Conservation (phyloP, 2,888 invertebrate genomes). For the Ferdinandea cuprea region DNA sequence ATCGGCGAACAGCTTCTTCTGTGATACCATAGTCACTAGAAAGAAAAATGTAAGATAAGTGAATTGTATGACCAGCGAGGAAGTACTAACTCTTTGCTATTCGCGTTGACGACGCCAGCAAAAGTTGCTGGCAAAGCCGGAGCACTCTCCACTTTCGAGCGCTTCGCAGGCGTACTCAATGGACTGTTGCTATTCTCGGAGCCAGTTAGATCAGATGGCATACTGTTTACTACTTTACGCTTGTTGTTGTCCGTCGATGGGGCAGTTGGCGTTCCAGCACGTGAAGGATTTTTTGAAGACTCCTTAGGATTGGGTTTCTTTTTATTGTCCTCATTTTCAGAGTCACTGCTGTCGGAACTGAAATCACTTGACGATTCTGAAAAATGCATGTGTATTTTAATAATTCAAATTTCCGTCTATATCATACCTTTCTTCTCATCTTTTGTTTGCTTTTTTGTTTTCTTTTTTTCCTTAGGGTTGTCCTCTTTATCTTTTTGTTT, state of each 20-base stretch:
- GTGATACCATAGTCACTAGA: conserved; percentile 94
- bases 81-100: conserved; percentile 81
- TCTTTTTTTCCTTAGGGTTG: conserved; percentile 85
- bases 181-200: conserved; percentile 83
- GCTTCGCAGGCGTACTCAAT: conserved; percentile 81
- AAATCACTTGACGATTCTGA: conserved; percentile 88
- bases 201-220: conserved; percentile 82
- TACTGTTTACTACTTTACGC: conserved; percentile 80
- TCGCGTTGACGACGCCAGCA: conserved; percentile 80
- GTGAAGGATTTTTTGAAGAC: conserved; percentile 82
- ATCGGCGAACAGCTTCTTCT: conserved; percentile 96
- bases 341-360: conserved; percentile 88
- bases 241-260: conserved; percentile 78
- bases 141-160: conserved; percentile 79
- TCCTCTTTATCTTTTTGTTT: conserved; percentile 86
- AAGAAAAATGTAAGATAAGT: conserved; percentile 75
- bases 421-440: conserved; percentile 86
- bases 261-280: conserved; percentile 83
- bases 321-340: conserved; percentile 86
- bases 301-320: conserved; percentile 83
- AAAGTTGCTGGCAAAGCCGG: conserved; percentile 82
- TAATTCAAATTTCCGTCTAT: neutral
- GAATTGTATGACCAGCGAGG: neutral
- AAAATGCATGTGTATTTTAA: conserved; percentile 66
- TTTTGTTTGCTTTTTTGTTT: conserved; percentile 86